Base-by-base conservation (phyloP, 2,797 vertebrate species). In the Trachurus trachurus region DNA sequence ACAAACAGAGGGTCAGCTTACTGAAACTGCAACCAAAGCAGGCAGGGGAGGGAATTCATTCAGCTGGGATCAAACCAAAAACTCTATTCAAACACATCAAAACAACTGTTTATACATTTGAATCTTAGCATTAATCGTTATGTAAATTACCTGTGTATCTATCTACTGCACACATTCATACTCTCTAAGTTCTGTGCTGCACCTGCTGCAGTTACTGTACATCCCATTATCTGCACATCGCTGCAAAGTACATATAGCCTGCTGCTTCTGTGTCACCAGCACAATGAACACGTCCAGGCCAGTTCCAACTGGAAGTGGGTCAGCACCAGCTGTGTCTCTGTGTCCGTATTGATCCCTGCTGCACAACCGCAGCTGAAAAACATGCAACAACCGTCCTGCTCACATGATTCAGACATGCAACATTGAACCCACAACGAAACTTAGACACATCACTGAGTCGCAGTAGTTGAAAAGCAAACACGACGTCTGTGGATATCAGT, bases 241-340 rank as follows among this genome's bases (percentile, higher is more conserved):
- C 71, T 31, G 74, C 40, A 56, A 37, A 57, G 53, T 42, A 2
- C 8, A 37, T 37, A 37, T 34, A 34, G 26, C 26, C 26, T 39
- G 31, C 39, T 66, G 34, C 56, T 52, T 61, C 49, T 66, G 37
- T 77, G 67, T 71, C 77, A 83, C 69, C 73, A 81, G 31, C 29
- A 50, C 44, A 80, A 82, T 26, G 26, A 54, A 3, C 54, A 44
- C 26, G 64, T 60, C 50, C 3, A 42, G 76, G 78, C 66, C 61
- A 76, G 53, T 66, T 75, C 47, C 60, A 31, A n/a, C 1, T 71
- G 49, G 65, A 93, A 90, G 76, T 91, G 85, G 89, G 89, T 87
- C 88, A 86, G 63, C 60, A 63, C 22, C 71, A 65, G 22, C 74
- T 61, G 71, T 16, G 52, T 76, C 76, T 74, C 60, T 26, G 9